These are phyloP conservation scores for Drosophila trichaetosa DNA, from an alignment of 2,888 invertebrate genomes.

Conservation along the genomic window DNA sequence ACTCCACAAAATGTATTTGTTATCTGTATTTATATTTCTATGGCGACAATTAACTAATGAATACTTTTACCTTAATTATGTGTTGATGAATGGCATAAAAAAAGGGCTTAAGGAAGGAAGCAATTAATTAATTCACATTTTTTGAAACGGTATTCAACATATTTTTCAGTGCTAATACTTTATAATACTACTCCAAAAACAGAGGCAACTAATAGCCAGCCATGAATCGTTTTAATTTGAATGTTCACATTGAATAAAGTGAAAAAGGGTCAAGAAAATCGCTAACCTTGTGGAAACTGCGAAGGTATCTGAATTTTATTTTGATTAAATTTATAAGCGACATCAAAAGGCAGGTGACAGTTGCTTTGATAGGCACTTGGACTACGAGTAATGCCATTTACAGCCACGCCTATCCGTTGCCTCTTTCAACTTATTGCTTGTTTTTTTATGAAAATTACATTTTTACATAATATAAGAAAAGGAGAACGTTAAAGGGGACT, in stretches of 20 bases:
- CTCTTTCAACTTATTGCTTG: conserved; percentile 1
- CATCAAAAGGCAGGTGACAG: conserved; percentile 64
- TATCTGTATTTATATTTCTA: not conserved
- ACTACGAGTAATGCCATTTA: conserved; percentile 62
- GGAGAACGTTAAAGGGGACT: conserved; percentile 10
- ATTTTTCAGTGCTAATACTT: not conserved
- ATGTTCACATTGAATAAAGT: conserved; percentile 1
- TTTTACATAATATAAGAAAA: conserved; percentile 74
- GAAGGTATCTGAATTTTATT: conserved; percentile 68
- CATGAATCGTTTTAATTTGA: not conserved
- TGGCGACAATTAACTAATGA: not conserved
- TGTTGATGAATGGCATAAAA: not conserved
- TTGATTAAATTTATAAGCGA: conserved; percentile 71
- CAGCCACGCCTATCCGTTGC: conserved; percentile 19
- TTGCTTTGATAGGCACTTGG: conserved; percentile 31
- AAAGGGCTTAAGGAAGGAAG: not conserved
- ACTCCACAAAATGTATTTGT: not conserved
- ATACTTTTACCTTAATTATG: not conserved
- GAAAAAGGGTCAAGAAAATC: conserved; percentile 40
- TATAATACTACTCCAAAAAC: not conserved
- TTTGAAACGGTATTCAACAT: not conserved
- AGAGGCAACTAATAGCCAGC: not conserved
- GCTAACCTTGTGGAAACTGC: conserved; percentile 34
- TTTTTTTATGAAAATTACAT: conserved; percentile 62
- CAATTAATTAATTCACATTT: not conserved